These are phyloP conservation scores for Xylophagus ater DNA, from an alignment of 2,888 invertebrate species.

Conservation along the genomic window DNA sequence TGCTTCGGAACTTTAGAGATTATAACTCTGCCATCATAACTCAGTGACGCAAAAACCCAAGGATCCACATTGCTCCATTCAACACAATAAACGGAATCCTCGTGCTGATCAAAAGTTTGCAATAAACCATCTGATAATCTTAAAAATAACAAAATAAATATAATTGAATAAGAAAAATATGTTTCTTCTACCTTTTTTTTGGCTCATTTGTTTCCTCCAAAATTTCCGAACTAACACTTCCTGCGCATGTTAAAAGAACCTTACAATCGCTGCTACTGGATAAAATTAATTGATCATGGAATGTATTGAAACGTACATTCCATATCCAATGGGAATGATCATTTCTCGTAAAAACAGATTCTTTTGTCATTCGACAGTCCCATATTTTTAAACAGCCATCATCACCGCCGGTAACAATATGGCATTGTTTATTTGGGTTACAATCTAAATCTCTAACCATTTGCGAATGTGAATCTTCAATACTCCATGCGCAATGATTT, in stretches of 20 bases:
- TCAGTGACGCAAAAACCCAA: constrained; percentile 97
- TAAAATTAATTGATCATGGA: constrained; percentile 90
- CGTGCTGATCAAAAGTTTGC: constrained; percentile 90
- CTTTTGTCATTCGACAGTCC: constrained; percentile 77
- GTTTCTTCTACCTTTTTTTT: constrained; percentile 14
- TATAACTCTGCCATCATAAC: constrained; percentile 91
- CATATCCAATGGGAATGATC: constrained; percentile 92
- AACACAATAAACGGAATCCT: constrained; percentile 93
- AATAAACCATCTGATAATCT: constrained; percentile 69
- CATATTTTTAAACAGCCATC: constrained; percentile 92
- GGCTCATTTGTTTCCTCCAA: constrained; percentile 37
- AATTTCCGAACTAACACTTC: constrained; percentile 77
- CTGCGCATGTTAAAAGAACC: constrained; percentile 77
- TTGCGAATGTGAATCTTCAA: constrained; percentile 82
- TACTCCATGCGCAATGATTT: constrained; percentile 64
- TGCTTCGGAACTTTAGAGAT: constrained; percentile 88
- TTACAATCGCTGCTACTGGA: constrained; percentile 92
- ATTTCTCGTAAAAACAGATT: constrained; percentile 66
- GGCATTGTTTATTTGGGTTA: constrained; percentile 96
- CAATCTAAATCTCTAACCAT: constrained; percentile 86
- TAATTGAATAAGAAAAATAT: too few species aligned
- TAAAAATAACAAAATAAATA: background rate
- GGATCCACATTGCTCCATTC: constrained; percentile 98
- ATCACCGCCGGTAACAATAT: constrained; percentile 87
- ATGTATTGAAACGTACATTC: constrained; percentile 89